A percentile compares a stretch with the other conserved stretches of the same genome.
Conservation (phyloP, 2,888 invertebrate genomes). For the Agriopis leucophaearia region DNA sequence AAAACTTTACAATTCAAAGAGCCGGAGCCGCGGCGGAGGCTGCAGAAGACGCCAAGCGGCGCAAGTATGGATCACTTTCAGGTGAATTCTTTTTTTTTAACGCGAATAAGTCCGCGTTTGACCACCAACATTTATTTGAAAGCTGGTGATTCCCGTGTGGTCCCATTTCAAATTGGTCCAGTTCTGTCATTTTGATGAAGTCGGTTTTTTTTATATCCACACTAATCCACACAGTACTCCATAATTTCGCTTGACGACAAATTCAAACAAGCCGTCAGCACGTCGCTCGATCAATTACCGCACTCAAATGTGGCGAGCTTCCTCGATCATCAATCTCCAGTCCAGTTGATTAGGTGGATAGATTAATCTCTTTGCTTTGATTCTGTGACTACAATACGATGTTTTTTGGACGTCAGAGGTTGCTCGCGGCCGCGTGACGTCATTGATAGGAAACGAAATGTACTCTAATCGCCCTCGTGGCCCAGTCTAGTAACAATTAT, state of each 20-base stretch:
- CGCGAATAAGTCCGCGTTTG: no score
- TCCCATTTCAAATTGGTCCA: no score
- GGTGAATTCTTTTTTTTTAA: no score
- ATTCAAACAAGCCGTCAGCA: neutral
- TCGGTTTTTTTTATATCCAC: no score
- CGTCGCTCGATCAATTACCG: slow-evolving; percentile 28
- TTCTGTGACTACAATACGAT: slow-evolving; percentile 20
- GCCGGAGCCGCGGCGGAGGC: no score
- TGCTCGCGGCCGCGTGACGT: slow-evolving; percentile 2
- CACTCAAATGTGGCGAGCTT: slow-evolving; percentile 15
- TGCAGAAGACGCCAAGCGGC: no score
- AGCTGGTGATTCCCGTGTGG: no score
- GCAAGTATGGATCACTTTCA: no score
- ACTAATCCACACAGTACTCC: no score
- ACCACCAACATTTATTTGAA: no score
- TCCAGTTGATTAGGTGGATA: slow-evolving; percentile 24
- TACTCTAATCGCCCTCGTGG: neutral
- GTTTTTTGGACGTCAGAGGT: slow-evolving; percentile 11
- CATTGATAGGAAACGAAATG: slow-evolving; percentile 2
- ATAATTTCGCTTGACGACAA: neutral
- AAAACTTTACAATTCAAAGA: no score
- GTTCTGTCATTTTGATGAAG: no score
- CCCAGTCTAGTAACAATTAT: neutral
- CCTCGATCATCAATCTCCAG: slow-evolving; percentile 24
- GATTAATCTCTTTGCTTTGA: slow-evolving; percentile 31